Evolutionary conservation across 2,113 vertebrate species (phyloP).

Genomic region (Indri indri): DNA sequence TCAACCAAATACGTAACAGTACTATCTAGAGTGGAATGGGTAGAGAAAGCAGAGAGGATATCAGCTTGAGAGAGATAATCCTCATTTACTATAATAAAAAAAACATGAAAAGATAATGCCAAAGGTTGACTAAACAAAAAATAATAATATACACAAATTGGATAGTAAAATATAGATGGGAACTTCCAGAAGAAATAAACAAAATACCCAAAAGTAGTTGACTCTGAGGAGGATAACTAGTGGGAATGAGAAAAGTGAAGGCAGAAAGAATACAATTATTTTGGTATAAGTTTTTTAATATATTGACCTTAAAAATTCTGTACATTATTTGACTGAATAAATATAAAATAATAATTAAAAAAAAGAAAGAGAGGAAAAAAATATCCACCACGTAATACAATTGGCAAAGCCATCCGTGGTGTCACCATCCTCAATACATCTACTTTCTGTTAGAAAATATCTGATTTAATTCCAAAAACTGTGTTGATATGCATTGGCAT

Average conservation of each 20-base stretch:
- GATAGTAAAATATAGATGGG: background rate
- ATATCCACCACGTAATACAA: background rate
- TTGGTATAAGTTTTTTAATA: background rate
- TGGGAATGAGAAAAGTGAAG: background rate
- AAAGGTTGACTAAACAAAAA: background rate
- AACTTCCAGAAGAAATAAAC: background rate
- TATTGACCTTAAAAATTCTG: background rate
- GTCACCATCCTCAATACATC: background rate
- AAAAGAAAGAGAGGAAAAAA: background rate
- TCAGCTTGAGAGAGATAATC: background rate
- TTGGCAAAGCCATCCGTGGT: background rate
- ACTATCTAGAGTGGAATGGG: background rate
- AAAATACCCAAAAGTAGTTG: background rate
- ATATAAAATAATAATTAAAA: background rate
- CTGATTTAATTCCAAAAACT: conserved; percentile 9
- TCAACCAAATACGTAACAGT: background rate
- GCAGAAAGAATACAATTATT: background rate
- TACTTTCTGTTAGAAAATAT: background rate
- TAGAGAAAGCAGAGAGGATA: background rate
- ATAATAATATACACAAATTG: background rate
- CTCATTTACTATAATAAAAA: background rate
- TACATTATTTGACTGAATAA: background rate
- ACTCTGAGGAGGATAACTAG: background rate
- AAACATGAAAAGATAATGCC: background rate
- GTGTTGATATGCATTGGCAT: background rate